phyloP scores from a whole-genome alignment of 2,113 vertebrate species.

The Lanius collurio region DNA sequence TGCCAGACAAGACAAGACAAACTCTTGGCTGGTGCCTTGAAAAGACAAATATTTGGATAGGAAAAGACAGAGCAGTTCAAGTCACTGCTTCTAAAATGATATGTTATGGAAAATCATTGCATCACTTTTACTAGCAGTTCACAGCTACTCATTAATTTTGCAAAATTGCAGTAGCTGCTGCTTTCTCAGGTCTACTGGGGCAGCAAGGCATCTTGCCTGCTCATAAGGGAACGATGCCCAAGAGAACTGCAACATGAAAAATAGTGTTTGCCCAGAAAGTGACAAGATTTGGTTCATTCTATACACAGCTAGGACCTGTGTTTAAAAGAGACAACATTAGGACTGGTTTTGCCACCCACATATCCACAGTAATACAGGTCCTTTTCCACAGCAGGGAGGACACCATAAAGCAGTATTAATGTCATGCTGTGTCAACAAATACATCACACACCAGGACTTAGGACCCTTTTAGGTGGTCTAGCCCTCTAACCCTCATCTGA shows the following conservation, averaged over 20 bases:
- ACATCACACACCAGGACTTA: not conserved
- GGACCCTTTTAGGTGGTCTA: not conserved
- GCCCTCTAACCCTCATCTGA: not conserved
- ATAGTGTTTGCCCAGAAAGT: not conserved
- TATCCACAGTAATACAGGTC: not conserved
- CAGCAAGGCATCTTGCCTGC: not conserved
- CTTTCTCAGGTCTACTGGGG: not conserved
- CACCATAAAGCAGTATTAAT: not conserved
- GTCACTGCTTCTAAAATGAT: conserved; percentile 19
- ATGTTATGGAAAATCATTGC: conserved; percentile 47
- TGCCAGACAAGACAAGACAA: conserved; percentile 45
- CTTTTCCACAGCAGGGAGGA: not conserved
- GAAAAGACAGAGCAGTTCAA: conserved; percentile 27
- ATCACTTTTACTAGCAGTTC: conserved; percentile 22
- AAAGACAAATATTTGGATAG: conserved; percentile 59
- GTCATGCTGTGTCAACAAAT: not conserved
- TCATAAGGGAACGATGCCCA: not conserved
- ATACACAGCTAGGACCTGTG: not conserved
- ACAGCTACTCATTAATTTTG: conserved; percentile 48
- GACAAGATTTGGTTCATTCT: not conserved
- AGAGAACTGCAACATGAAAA: not conserved
- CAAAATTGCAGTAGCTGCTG: not conserved
- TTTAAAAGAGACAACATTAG: not conserved
- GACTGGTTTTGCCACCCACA: not conserved
- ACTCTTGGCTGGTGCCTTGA: conserved; percentile 37